These are phyloP conservation scores for Gymnocephalus cernua DNA, from an alignment of 2,113 vertebrate species.

Conservation along the genomic window DNA sequence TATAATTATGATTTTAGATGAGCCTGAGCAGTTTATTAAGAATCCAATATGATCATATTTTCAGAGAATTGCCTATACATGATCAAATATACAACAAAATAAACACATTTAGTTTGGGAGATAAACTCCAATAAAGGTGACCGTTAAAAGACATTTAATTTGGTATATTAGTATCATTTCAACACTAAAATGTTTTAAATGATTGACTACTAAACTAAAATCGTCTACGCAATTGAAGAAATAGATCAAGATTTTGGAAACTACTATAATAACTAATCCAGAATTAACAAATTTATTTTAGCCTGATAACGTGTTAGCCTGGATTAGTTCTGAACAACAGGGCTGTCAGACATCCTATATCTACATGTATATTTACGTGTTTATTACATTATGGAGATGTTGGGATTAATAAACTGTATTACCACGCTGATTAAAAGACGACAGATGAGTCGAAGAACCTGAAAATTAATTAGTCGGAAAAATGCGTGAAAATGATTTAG, in stretches of 20 bases:
- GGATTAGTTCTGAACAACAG: constrained; percentile 10
- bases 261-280: background rate
- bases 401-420: constrained; percentile 9
- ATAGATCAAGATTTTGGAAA: too few species aligned
- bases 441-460: background rate
- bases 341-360: background rate
- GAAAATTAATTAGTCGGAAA: constrained; percentile 19
- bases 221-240: too few species aligned
- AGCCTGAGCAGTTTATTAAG: background rate
- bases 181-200: too few species aligned
- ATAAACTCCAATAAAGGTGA: background rate
- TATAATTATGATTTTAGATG: background rate
- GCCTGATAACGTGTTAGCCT: constrained; percentile 1
- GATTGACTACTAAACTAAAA: too few species aligned
- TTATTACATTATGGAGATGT: constrained; percentile 11
- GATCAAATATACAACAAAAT: background rate
- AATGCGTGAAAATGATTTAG: constrained; percentile 17
- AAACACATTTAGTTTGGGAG: background rate
- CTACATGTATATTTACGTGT: background rate
- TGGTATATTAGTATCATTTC: too few species aligned
- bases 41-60: background rate
- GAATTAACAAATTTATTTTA: constrained; percentile 2
- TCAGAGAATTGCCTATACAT: background rate
- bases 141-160: too few species aligned
- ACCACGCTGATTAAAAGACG: constrained; percentile 3